Evolutionary conservation across 2,888 invertebrate genomes (phyloP), one percentile per base, ranked within the genome.

Genomic region (Acleris holmiana): DNA sequence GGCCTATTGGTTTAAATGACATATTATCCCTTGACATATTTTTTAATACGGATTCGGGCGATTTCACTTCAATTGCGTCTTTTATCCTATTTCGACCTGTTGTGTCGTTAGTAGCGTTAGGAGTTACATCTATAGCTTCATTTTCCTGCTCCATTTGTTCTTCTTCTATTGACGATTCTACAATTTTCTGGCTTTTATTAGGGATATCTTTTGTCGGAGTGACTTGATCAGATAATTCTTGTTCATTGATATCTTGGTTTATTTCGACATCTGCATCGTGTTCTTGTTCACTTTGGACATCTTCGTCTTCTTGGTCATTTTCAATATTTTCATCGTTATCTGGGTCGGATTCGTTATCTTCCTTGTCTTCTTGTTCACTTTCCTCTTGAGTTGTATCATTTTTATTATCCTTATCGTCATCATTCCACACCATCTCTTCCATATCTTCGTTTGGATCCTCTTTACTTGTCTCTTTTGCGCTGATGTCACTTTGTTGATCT

Each of bases 21-120:
- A 82, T 76, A 5, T 69, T 69, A 46, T 76, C 70, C 35, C 78
- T 79, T 2, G 75, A 74, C 44, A 73, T 77, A 21, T 81, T 66
- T 17, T 78, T 74, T 55, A 83, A 69, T n/a, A 85, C 70, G 1
- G 72, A 77, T 82, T 91, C 91, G 5, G 86, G 88, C 0, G 85
- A 84, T 57, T 79, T 72, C 0, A 74, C 46, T 61, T 68, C 40
- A 5, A 66, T 68, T 29, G 69, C 63, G 10, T 73, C 67, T 49
- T 80, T 82, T 41, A 76, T 75, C 69, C 76, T 78, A 29, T 79
- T 69, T 60, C 76, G 76, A 55, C 78, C 81, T 5, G 82, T 84
- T 13, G 82, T 84, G 48, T 84, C 79, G 48, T 82, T 81, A 10
- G 79, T 77, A 15, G 69, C 64, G 25, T 84, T 76, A 0, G 76